Base-by-base conservation (phyloP, 1,140 invertebrate genomes). In the Trichonephila clavata region DNA sequence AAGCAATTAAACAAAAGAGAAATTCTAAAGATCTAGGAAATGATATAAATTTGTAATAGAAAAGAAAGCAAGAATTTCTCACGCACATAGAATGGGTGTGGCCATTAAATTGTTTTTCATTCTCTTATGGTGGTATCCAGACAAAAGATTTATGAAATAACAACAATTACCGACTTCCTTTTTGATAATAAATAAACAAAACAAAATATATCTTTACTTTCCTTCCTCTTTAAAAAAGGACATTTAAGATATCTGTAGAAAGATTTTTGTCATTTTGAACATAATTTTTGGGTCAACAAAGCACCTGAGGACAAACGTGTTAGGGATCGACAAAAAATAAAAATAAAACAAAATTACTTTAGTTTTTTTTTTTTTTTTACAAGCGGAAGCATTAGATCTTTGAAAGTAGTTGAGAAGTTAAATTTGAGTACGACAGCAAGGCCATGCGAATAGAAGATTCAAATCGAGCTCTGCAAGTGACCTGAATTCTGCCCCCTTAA, bases 141-240 rank as follows among this genome's bases (percentile, higher is more conserved):
- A 39, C 32, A 77, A 77, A 27, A 18, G 27, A 77, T 32, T 4
- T 16, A 4, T 6, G 71, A 39, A 77, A 77, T 77, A 77, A 39
- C 27, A 32, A 39, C 71, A 39, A 32, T 77, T 39, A 39, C 32
- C 5, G 32, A 77, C 71, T 7, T 50, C 10, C 1, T 13, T 77
- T 27, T 32, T 16, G 32, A 1, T 27, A 18, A n/a, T n/a, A n/a
- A n/a, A n/a, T n/a, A 27, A 16, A 77, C 5, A 18, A 77, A 4
- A 77, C 27, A 77, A 18, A 39, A 27, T 20, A 39, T 39, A 77
- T 18, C 16, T 32, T 18, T 32, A 18, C 24, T 27, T 39, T 77
- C 4, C 71, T 77, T 77, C 71, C 71, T 77, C 71, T 77, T 77
- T 27, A 77, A 77, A 77, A 77, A 77, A 18, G 71, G 14, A 27